These are phyloP conservation scores for Dendrocincla tyrannina DNA, from an alignment of 2,797 vertebrate species.

Conservation along the genomic window DNA sequence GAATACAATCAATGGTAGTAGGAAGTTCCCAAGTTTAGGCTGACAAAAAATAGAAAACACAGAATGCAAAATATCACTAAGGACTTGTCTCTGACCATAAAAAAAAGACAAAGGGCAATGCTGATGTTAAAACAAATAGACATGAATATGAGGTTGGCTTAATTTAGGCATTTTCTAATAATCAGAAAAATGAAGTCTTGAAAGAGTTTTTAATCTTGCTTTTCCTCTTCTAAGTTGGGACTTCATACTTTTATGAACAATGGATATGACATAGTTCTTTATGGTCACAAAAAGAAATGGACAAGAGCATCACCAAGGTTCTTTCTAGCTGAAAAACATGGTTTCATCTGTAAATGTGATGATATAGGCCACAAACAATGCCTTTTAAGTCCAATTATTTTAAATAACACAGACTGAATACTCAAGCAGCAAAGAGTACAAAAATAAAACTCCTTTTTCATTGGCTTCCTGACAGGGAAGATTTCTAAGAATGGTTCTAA, in stretches of 20 bases:
- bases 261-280: not conserved
- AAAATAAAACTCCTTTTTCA: not conserved
- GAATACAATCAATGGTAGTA: not conserved
- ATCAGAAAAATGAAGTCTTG: not conserved
- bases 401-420: not conserved
- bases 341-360: not conserved
- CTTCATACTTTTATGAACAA: not conserved
- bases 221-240: not conserved
- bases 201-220: not conserved
- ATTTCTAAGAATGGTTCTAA: constrained; percentile 17
- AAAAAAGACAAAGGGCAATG: not conserved
- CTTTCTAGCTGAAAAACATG: not conserved
- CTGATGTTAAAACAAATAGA: not conserved
- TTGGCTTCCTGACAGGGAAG: not conserved
- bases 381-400: not conserved
- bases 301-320: not conserved
- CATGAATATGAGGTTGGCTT: not conserved
- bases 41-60: not conserved
- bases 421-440: not conserved
- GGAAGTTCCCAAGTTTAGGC: not conserved
- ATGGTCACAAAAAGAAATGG: not conserved
- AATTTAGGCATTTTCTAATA: not conserved
- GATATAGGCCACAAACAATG: not conserved
- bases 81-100: not conserved
- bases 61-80: not conserved